These are phyloP conservation scores for Lordiphosa clarofinis DNA, from an alignment of 1,140 invertebrate genomes.

Conservation along the genomic window DNA sequence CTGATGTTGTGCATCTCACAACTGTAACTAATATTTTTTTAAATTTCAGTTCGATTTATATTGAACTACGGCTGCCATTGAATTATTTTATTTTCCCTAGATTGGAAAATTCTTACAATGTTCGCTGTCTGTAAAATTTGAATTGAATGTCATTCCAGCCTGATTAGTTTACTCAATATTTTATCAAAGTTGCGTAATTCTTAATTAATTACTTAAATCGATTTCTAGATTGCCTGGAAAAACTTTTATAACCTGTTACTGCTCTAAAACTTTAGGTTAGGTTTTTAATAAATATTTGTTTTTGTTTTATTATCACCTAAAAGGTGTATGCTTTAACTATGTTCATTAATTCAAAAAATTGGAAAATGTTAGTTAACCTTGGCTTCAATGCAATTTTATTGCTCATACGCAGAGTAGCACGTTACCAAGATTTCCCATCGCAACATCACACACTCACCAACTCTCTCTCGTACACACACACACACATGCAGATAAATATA, in stretches of 20 bases:
- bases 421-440: slow-evolving; percentile 34
- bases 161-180: no score
- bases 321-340: background rate
- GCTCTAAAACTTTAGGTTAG: background rate
- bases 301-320: slow-evolving; percentile 1
- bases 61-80: no score
- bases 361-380: slow-evolving; percentile 35
- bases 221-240: slow-evolving; percentile 10
- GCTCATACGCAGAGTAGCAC: slow-evolving; percentile 49
- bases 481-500: slow-evolving; percentile 6
- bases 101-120: no score
- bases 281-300: no score
- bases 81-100: no score
- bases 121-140: no score
- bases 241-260: background rate
- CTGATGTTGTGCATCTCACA: no score
- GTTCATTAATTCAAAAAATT: slow-evolving; percentile 14
- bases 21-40: no score
- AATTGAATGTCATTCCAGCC: no score
- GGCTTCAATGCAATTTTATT: slow-evolving; percentile 55
- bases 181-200: no score
- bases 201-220: no score
- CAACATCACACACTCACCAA: background rate
- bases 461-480: slow-evolving; percentile 1
- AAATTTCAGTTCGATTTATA: no score